A percentile compares a stretch with the other conserved stretches of the same genome.
Evolutionary conservation across 23 tunicate genomes (phyloP).

Genomic region (Styela clava): DNA sequence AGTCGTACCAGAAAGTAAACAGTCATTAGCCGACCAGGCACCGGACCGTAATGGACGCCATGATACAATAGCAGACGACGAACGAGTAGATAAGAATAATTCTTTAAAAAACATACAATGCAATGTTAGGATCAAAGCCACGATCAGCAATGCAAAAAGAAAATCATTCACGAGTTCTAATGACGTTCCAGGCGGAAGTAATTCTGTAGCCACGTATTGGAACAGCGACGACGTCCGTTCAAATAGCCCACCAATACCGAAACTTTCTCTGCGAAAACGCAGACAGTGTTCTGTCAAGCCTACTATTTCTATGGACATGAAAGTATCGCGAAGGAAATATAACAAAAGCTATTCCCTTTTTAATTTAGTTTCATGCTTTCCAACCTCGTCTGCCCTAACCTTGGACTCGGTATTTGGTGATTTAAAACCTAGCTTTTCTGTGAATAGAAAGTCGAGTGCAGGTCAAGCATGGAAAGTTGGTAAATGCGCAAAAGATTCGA

Average conservation of each 20-base stretch:
- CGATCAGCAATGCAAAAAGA: neutral
- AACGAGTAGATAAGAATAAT: neutral
- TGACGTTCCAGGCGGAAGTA: slow-evolving; percentile 1
- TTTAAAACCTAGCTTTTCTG: slow-evolving; percentile 12
- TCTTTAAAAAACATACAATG: neutral
- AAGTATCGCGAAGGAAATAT: neutral
- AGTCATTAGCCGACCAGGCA: neutral
- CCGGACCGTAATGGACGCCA: neutral
- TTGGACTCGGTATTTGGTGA: slow-evolving; percentile 11
- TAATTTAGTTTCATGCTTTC: slow-evolving; percentile 19
- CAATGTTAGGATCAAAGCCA: neutral
- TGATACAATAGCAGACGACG: neutral
- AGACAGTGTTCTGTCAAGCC: neutral
- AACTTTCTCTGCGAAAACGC: neutral
- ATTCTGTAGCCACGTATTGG: neutral
- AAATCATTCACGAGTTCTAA: neutral
- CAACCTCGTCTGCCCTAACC: slow-evolving; percentile 7
- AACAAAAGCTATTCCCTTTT: neutral
- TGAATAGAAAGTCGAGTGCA: neutral
- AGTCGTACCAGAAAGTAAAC: slow-evolving; percentile 6
- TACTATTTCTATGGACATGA: neutral
- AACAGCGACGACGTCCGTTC: slow-evolving; percentile 6
- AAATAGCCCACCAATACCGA: neutral
- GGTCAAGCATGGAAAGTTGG: slow-evolving; percentile 12
- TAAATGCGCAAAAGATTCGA: neutral